These are phyloP conservation scores for Drosophila mercatorum DNA, from an alignment of 2,888 invertebrate species.

Conservation along the genomic window DNA sequence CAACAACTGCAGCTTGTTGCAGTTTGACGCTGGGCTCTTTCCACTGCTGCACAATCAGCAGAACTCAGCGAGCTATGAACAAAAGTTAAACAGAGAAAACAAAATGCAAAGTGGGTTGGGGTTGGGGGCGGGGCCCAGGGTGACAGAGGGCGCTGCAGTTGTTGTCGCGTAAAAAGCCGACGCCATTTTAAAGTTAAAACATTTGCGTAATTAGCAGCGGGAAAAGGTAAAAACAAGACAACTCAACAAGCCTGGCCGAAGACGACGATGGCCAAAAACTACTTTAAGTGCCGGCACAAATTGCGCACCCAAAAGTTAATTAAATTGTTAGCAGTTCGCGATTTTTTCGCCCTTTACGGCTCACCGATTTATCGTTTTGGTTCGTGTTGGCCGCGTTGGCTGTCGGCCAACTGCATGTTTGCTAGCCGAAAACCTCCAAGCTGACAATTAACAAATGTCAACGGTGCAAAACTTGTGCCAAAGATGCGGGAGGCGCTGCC, in stretches of 20 bases:
- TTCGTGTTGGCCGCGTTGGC: slow-evolving; percentile 63
- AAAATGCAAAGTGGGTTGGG: slow-evolving; percentile 56
- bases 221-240: slow-evolving; percentile 41
- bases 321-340: slow-evolving; percentile 71
- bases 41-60: slow-evolving; percentile 70
- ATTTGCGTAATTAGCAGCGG: slow-evolving; percentile 74
- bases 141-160: slow-evolving; percentile 4
- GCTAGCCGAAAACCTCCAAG: slow-evolving; percentile 32
- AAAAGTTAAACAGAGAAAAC: slow-evolving; percentile 77
- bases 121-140: neutral
- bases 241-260: slow-evolving; percentile 20
- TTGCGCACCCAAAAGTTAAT: slow-evolving; percentile 69
- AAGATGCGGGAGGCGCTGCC: slow-evolving; percentile 51
- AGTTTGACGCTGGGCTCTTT: slow-evolving; percentile 27
- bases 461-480: slow-evolving; percentile 38
- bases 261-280: slow-evolving; percentile 17
- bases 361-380: slow-evolving; percentile 19
- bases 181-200: slow-evolving; percentile 69
- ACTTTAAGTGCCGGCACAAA: slow-evolving; percentile 63
- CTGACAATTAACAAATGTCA: slow-evolving; percentile 78
- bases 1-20: slow-evolving; percentile 35
- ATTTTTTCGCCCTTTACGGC: slow-evolving; percentile 14
- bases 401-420: slow-evolving; percentile 76
- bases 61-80: slow-evolving; percentile 74
- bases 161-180: slow-evolving; percentile 57